A percentile compares a stretch with the other conserved stretches of the same genome.
These are phyloP conservation scores for Chrysaora quinquecirrha DNA, from an alignment of 30 jellyfish, hydroid and myxozoan genomes.

Conservation along the genomic window DNA sequence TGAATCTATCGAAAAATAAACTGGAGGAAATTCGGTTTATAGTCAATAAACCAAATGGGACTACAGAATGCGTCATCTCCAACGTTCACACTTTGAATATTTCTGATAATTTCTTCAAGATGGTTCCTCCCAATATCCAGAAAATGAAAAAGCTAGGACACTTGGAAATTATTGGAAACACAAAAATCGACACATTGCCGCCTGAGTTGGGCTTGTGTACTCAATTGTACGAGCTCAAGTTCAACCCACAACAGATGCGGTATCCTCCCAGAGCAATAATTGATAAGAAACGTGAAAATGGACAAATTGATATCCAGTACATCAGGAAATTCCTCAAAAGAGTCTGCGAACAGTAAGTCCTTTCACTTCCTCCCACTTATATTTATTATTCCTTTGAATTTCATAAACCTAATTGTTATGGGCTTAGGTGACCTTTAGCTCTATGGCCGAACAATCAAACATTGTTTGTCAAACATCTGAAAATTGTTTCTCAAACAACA, in stretches of 20 bases:
- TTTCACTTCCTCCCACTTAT: no score
- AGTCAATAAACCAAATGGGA: conserved; percentile 23
- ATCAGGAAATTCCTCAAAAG: conserved; percentile 78
- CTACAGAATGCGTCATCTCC: conserved; percentile 54
- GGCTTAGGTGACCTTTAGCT: no score
- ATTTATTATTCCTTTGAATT: no score
- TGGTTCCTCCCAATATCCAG: conserved; percentile 80
- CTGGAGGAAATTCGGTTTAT: conserved; percentile 39
- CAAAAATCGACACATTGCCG: conserved; percentile 69
- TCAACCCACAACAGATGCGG: conserved; percentile 61
- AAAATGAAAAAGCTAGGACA: conserved; percentile 54
- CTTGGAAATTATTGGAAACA: conserved; percentile 46
- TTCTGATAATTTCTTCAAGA: conserved; percentile 53
- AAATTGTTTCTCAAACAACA: no score
- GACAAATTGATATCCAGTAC: conserved; percentile 56
- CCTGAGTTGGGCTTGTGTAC: conserved; percentile 88
- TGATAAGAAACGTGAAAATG: conserved; percentile 55
- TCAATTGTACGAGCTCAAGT: conserved; percentile 64
- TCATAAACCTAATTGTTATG: no score
- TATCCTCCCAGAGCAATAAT: conserved; percentile 67
- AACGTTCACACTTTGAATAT: conserved; percentile 63
- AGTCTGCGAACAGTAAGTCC: conserved; percentile 85
- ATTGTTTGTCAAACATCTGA: no score
- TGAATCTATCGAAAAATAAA: conserved; percentile 52
- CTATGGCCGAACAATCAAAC: no score